A percentile compares a stretch with the other conserved stretches of the same genome.
These are phyloP conservation scores for Turritopsis rubra DNA, from an alignment of 30 jellyfish, hydroid and myxozoan genomes.

Conservation along the genomic window DNA sequence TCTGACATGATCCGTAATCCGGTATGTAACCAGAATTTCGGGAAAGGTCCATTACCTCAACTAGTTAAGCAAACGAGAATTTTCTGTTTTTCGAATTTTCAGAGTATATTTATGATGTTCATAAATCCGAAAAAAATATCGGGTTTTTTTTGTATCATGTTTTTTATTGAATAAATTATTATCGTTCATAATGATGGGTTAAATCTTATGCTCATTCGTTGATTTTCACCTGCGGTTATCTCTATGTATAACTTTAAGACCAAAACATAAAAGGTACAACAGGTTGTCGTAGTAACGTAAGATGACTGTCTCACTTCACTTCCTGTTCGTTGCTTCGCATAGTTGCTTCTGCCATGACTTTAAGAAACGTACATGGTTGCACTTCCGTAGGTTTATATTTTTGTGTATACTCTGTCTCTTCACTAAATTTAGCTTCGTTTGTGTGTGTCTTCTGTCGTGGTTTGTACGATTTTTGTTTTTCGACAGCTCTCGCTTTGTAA, in stretches of 20 bases:
- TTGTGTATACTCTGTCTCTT: not conserved
- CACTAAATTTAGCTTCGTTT: not conserved
- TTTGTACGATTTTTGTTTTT: conserved; percentile 21
- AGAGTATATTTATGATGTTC: not conserved
- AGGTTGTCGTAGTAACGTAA: no score
- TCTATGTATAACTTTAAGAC: not conserved
- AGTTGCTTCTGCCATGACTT: conserved; percentile 7
- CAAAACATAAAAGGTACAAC: no score
- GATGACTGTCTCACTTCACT: not conserved
- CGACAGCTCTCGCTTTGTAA: not conserved
- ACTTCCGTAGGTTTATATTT: not conserved
- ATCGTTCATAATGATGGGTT: not conserved
- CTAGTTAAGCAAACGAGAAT: not conserved
- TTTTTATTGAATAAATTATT: not conserved
- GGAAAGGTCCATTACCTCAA: no score
- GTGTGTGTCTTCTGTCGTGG: conserved; percentile 8
- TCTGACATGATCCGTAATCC: no score
- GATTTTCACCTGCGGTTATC: no score
- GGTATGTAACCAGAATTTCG: no score
- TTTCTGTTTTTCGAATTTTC: not conserved
- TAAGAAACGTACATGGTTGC: not conserved
- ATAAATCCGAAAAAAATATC: not conserved
- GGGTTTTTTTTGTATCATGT: not conserved
- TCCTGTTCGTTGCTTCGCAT: not conserved
- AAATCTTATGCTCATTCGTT: not conserved